A percentile compares a stretch with the other conserved stretches of the same genome.
Conservation (phyloP, 2,113 vertebrate genomes). For the Ceuthmochares aereus region DNA sequence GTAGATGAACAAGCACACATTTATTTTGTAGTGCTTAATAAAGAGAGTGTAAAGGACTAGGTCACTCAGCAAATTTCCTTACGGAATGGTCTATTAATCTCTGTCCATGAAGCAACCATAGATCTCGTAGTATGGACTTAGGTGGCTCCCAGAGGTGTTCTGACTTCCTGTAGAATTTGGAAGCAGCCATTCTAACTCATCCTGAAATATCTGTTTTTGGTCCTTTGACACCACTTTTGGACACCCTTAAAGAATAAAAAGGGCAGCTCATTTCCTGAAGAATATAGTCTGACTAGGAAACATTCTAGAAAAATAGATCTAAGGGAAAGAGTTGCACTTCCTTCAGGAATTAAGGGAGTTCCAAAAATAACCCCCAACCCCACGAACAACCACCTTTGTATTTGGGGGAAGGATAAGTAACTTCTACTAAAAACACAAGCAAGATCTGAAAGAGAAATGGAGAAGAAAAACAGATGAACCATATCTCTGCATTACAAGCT, state of each 20-base stretch:
- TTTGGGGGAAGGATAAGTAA: background rate
- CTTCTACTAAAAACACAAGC: background rate
- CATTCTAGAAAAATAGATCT: background rate
- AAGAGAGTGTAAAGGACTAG: constrained; percentile 26
- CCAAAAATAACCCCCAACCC: background rate
- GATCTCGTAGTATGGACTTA: constrained; percentile 67
- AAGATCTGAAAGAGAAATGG: constrained; percentile 12
- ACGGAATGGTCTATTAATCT: constrained; percentile 59
- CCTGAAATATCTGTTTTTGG: constrained; percentile 64
- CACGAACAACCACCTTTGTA: background rate
- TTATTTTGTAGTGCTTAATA: constrained; percentile 46
- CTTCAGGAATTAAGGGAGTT: background rate
- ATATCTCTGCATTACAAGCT: background rate
- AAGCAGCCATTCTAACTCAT: constrained; percentile 72
- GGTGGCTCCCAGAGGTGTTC: constrained; percentile 45
- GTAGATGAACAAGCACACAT: constrained; percentile 19
- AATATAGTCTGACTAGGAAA: background rate
- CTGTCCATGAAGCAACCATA: constrained; percentile 70
- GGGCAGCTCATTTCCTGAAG: constrained; percentile 60
- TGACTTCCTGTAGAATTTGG: constrained; percentile 65
- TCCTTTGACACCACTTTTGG: constrained; percentile 69
- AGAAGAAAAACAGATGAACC: background rate
- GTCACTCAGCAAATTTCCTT: constrained; percentile 56
- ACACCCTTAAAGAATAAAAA: constrained; percentile 69
- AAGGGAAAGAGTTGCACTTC: background rate